Conservation (phyloP, 2,888 invertebrate genomes). For the Eudemis profundana region DNA sequence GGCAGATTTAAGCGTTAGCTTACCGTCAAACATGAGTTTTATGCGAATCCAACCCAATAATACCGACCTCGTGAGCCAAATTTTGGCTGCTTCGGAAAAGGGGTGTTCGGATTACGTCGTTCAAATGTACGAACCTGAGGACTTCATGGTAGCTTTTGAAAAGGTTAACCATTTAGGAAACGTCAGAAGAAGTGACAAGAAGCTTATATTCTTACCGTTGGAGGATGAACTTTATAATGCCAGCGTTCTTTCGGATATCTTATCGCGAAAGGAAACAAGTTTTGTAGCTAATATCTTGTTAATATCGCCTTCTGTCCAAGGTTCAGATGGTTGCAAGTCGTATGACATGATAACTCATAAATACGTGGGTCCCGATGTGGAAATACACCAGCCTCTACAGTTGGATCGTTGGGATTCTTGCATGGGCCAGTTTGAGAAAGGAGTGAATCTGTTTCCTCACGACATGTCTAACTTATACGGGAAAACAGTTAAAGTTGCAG, state of each 20-base stretch:
- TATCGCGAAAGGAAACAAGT: constrained; percentile 63
- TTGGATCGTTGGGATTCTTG: constrained; percentile 77
- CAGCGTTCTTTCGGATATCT: constrained; percentile 54
- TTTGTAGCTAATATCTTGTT: constrained; percentile 71
- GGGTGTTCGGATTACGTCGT: constrained; percentile 81
- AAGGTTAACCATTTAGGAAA: constrained; percentile 66
- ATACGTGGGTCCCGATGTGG: constrained; percentile 65
- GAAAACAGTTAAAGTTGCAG: constrained; percentile 79
- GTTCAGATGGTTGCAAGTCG: constrained; percentile 51
- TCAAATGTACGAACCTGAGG: constrained; percentile 63
- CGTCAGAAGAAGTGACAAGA: constrained; percentile 75
- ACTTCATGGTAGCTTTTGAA: constrained; percentile 73
- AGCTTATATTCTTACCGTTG: constrained; percentile 71
- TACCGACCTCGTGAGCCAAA: constrained; percentile 54
- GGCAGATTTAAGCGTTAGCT: constrained; percentile 52
- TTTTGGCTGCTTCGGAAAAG: constrained; percentile 69
- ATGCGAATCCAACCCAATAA: constrained; percentile 57
- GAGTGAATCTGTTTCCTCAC: constrained; percentile 76
- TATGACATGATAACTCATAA: constrained; percentile 75
- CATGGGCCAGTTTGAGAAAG: constrained; percentile 59
- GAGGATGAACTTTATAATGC: constrained; percentile 45
- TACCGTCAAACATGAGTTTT: constrained; percentile 52
- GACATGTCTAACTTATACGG: constrained; percentile 77
- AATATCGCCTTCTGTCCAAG: constrained; percentile 53
- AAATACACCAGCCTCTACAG: constrained; percentile 57